These are phyloP conservation scores for Stenchaetothrips biformis DNA, from an alignment of 2,888 invertebrate genomes.

Conservation along the genomic window DNA sequence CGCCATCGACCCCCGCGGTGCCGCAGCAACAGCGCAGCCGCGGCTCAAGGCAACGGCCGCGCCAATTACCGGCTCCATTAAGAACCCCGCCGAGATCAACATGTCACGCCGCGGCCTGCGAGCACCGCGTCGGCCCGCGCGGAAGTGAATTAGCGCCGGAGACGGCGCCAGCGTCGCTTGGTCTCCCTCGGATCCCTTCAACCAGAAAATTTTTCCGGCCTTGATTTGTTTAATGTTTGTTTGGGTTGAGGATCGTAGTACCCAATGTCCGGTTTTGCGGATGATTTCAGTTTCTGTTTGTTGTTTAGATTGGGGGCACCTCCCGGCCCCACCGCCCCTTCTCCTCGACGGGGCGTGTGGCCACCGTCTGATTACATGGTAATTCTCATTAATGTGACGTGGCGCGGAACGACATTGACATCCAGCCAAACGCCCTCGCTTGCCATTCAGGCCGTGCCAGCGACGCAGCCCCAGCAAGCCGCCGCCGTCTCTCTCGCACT, in stretches of 20 bases:
- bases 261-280: not conserved
- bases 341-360: not conserved
- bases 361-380: not conserved
- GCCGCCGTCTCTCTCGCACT: too few species aligned
- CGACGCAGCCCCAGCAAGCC: not conserved
- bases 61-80: not conserved
- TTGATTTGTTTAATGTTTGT: too few species aligned
- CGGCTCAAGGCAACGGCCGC: not conserved
- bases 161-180: slow-evolving; percentile 30
- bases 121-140: not conserved
- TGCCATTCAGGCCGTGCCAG: not conserved
- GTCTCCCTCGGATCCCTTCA: slow-evolving; percentile 34
- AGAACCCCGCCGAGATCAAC: not conserved
- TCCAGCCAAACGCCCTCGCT: not conserved
- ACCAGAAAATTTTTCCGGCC: too few species aligned
- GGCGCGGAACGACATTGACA: not conserved
- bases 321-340: too few species aligned
- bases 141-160: not conserved
- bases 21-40: not conserved
- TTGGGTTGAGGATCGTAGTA: not conserved
- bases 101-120: not conserved
- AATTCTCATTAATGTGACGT: slow-evolving; percentile 12
- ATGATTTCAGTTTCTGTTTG: not conserved
- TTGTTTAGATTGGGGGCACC: not conserved
- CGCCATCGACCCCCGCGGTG: not conserved